These are phyloP conservation scores for Monopis laevigella DNA, from an alignment of 2,888 invertebrate species.

Conservation along the genomic window DNA sequence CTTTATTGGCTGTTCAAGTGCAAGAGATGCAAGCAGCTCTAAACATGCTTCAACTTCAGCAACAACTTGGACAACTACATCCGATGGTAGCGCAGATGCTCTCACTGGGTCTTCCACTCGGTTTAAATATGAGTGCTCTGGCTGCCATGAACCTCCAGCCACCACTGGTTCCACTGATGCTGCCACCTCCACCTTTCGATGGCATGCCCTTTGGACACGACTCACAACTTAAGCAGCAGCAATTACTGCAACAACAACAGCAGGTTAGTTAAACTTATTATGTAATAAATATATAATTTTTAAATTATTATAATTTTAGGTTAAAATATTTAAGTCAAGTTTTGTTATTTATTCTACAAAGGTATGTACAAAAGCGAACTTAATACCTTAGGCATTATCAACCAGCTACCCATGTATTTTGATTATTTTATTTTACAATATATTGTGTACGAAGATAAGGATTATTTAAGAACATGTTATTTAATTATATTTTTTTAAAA, in stretches of 20 bases:
- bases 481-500: too few relatives aligned
- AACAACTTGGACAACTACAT: constrained; percentile 87
- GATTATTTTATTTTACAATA: too few relatives aligned
- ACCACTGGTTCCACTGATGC: constrained; percentile 88
- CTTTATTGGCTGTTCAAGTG: constrained; percentile 76
- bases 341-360: too few relatives aligned
- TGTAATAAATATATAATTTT: constrained; percentile 13
- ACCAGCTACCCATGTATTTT: too few relatives aligned
- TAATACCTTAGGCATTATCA: too few relatives aligned
- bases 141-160: constrained; percentile 97
- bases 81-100: constrained; percentile 92
- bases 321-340: too few relatives aligned
- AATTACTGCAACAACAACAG: constrained; percentile 74
- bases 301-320: too few relatives aligned
- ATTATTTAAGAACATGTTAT: too few relatives aligned
- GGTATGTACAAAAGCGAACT: too few relatives aligned
- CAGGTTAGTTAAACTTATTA: constrained; percentile 58
- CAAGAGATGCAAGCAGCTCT: constrained; percentile 86
- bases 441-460: too few relatives aligned
- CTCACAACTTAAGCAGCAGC: constrained; percentile 77
- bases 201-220: constrained; percentile 68
- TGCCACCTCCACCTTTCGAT: constrained; percentile 85
- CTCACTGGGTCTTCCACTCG: constrained; percentile 82
- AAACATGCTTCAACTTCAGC: constrained; percentile 85
- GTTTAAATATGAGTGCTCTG: constrained; percentile 80